Base-by-base conservation (phyloP, 2,888 invertebrate species). In the Drosophila pullipes region DNA sequence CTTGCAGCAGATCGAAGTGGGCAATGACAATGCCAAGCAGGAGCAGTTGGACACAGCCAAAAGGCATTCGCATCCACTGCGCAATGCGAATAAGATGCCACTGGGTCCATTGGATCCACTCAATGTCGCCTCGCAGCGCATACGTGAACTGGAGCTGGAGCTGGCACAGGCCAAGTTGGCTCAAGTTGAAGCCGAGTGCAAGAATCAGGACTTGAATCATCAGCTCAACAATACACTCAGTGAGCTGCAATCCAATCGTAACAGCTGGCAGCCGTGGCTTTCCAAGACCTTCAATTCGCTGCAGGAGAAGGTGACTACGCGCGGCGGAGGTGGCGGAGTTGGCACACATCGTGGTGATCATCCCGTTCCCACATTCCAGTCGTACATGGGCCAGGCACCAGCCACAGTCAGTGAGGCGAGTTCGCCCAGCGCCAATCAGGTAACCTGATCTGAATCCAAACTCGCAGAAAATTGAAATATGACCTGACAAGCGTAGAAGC, bases 151-250 rank as follows among this genome's bases (percentile, higher is more conserved):
- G 25, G 99, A 99, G 93, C 94, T 99, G 70, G 99, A 99, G 91
- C 94, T 99, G 82, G 99, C 99, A 4, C 98, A 98, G 93, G 98
- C 99, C 0, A 99, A 99, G 93, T 94, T 99, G 80, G 98, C 98
- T 0, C 97, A 99, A 81, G 99, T 99, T 7, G 99, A 99, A 94
- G 97, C 98, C 1, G 98, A 99, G 94, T 99, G 99, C 94, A 96
- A 96, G 92, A 98, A 98, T 93, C 99, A 99, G 95, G 97, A 98
- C 93, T 94, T 99, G 76, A 97, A 97, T 47, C 99, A 99, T 94
- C 97, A 98, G 91, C 94, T 99, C 64, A 96, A 96, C 90, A 95
- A 97, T 0, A 96, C 97, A 0, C 95, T 97, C 57, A 95, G 96
- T 66, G 98, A 98, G 93, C 94, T 97, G 77, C 96, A 96, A 91